Conservation (phyloP, 2,113 vertebrate genomes). For the Stegostoma tigrinum region DNA sequence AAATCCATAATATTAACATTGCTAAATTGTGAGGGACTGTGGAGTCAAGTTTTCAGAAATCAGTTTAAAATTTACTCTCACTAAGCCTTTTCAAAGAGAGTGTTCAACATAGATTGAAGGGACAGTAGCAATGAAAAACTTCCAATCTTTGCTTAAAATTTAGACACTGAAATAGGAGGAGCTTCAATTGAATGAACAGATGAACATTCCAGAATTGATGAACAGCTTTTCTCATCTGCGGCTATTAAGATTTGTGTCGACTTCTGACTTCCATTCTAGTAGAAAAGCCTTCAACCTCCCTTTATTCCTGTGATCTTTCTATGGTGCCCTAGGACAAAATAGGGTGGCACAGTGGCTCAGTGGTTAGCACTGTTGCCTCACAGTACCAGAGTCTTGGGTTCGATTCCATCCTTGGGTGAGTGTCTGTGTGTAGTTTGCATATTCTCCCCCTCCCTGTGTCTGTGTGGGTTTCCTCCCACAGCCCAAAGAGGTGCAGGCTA, state of each 20-base stretch:
- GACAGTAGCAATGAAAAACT: background rate
- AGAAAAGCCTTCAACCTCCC: background rate
- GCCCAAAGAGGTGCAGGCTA: too few species aligned
- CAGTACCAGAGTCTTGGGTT: too few species aligned
- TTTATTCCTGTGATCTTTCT: background rate
- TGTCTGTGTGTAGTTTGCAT: too few species aligned
- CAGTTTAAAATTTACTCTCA: background rate
- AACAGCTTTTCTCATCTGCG: background rate
- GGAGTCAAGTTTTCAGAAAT: background rate
- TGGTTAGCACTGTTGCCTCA: too few species aligned
- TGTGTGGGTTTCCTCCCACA: too few species aligned
- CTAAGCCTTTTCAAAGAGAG: background rate
- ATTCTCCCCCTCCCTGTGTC: too few species aligned
- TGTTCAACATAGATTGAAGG: background rate
- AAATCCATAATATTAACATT: background rate
- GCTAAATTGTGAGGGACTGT: background rate
- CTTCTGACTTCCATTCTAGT: background rate
- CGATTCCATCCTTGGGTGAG: too few species aligned
- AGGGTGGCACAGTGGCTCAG: too few species aligned
- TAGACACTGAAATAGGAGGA: background rate
- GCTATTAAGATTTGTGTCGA: background rate
- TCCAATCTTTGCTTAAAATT: background rate
- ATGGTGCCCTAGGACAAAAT: background rate
- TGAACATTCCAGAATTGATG: background rate
- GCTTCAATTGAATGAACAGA: background rate